Conservation (phyloP, 2,797 vertebrate species). For the Falco novaeseelandiae region DNA sequence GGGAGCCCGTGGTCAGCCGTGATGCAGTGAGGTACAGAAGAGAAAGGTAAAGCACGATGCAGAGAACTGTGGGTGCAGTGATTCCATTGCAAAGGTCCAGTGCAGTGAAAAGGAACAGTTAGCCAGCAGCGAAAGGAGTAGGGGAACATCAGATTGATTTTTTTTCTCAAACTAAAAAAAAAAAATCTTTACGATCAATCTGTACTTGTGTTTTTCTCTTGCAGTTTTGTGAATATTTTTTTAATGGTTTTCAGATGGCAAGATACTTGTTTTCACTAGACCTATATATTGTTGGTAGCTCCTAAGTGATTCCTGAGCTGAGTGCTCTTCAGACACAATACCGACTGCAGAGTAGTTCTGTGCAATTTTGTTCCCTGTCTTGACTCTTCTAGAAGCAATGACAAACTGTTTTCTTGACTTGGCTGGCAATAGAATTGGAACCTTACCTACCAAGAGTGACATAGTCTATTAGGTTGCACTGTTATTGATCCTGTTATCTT, state of each 20-base stretch:
- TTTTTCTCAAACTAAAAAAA: neutral
- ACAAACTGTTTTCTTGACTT: neutral
- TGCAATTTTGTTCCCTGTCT: neutral
- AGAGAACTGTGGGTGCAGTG: neutral
- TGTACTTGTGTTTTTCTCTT: neutral
- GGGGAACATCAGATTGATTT: neutral
- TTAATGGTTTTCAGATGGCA: neutral
- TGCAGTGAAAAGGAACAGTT: neutral
- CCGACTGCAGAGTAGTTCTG: neutral
- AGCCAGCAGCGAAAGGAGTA: neutral
- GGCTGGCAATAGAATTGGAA: neutral
- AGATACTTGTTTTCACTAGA: neutral
- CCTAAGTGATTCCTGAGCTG: neutral
- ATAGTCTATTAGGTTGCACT: neutral
- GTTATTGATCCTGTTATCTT: constrained; percentile 36
- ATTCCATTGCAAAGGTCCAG: neutral
- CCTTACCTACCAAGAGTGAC: neutral
- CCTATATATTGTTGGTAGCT: neutral
- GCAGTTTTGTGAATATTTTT: neutral
- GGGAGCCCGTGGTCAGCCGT: no score
- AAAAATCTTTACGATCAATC: neutral
- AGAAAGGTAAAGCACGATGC: neutral
- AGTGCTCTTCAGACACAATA: neutral
- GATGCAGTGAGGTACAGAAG: neutral
- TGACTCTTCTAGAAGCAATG: neutral